Evolutionary conservation across 2,113 vertebrate species (phyloP).

Genomic region (Cyanoderma ruficeps): DNA sequence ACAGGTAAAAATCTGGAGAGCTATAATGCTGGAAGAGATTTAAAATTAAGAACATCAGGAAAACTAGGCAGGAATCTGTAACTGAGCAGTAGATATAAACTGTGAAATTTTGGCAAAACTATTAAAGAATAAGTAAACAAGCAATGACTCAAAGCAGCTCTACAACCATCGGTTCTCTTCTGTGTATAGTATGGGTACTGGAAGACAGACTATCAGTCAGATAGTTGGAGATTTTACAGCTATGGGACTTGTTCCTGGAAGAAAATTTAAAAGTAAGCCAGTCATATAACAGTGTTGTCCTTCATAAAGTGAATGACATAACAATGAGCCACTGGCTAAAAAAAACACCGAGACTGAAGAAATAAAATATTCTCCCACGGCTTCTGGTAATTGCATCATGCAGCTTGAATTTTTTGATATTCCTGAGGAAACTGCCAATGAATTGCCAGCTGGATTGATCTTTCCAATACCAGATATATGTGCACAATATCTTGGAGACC

Average conservation of each 20-base stretch:
- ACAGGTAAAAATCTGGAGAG: not conserved
- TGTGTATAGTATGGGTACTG: not conserved
- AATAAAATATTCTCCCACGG: constrained; percentile 35
- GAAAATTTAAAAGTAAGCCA: not conserved
- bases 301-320: constrained; percentile 9
- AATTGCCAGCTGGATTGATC: not conserved
- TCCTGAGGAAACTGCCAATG: not conserved
- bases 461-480: constrained; percentile 23
- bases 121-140: not conserved
- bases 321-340: not conserved
- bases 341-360: not conserved
- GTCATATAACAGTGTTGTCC: not conserved
- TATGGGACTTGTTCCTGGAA: not conserved
- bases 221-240: not conserved
- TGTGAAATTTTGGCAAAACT: not conserved
- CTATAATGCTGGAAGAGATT: not conserved
- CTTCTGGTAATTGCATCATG: constrained; percentile 32
- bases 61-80: not conserved
- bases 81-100: not conserved
- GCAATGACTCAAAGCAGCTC: not conserved
- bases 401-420: not conserved
- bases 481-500: not conserved
- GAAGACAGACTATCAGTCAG: not conserved
- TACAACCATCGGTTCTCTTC: not conserved
- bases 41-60: not conserved